Evolutionary conservation across 2,888 invertebrate genomes (phyloP), one percentile per base, ranked within the genome.

Genomic region (Ophion obscuratus): DNA sequence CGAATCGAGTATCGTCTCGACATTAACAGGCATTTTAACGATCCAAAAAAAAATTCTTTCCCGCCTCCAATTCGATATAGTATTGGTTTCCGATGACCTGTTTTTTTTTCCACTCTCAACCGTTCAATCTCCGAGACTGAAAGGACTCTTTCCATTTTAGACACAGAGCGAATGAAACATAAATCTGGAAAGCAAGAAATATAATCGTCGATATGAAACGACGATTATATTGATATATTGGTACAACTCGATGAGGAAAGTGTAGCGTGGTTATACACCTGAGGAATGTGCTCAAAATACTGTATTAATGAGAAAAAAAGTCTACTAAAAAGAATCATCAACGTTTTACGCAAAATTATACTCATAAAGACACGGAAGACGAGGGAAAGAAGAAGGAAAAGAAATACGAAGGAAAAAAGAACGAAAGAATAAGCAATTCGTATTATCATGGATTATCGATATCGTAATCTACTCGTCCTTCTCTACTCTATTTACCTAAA

Each of bases 231-330:
- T 10, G 24, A 83, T 83, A 91, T 93, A 93, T 93, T 92, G 93
- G 93, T 93, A 93, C 93, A 93, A 93, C 93, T 93, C 93, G 91
- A 91, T 91, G 92, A 93, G 92, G 93, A 92, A 93, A 93, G 93
- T 93, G 93, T 93, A 93, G 92, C 93, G 92, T 93, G 93, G 92
- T 93, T 93, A 93, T 93, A 93, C 92, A 93, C 92, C 92, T 91
- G 92, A 93, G 93, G 91, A 92, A 93, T 92, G 93, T 93, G 93
- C 93, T 94, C 92, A 94, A 93, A 93, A 93, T 92, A 93, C 92
- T 93, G 92, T 92, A 93, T 92, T 92, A 92, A 92, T 91, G 90
- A 91, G 90, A 91, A 91, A 91, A 90, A 85, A 92, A 90, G 90
- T 91, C 91, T 91, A 91, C 91, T 92, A 91, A 93, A 91, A 93